Evolutionary conservation across 2,113 vertebrate species (phyloP).

Genomic region (Prochilodus magdalenae): DNA sequence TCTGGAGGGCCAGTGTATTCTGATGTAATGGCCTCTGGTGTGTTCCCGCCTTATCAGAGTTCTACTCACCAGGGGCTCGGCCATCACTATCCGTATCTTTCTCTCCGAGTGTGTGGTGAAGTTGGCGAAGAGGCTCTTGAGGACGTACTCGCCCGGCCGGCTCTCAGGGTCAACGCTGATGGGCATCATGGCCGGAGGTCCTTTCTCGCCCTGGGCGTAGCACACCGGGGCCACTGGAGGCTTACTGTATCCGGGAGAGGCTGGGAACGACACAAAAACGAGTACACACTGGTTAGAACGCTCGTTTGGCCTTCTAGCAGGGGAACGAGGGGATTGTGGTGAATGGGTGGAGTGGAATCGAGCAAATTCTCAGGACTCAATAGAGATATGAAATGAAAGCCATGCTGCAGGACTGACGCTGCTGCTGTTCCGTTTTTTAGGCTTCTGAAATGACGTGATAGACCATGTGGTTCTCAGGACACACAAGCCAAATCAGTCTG

Average conservation of each 20-base stretch:
- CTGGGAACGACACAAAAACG: conserved; percentile 67
- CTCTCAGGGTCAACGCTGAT: conserved; percentile 94
- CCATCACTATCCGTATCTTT: conserved; percentile 97
- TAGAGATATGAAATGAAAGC: not conserved
- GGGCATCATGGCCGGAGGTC: conserved; percentile 89
- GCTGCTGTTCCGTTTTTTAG: not conserved
- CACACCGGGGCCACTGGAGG: conserved; percentile 86
- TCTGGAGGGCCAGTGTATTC: too few species aligned
- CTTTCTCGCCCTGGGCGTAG: conserved; percentile 88
- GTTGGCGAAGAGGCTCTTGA: conserved; percentile 96
- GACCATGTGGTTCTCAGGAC: not conserved
- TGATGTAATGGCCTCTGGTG: too few species aligned
- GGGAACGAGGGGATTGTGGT: not conserved
- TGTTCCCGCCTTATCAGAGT: not conserved
- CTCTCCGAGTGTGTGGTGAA: conserved; percentile 92
- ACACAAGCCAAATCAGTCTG: not conserved
- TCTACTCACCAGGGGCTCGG: conserved; percentile 92
- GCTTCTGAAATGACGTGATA: not conserved
- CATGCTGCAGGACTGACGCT: not conserved
- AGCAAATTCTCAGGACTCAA: not conserved
- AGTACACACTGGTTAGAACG: conserved; percentile 13
- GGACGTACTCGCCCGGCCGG: conserved; percentile 94
- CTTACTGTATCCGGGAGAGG: conserved; percentile 94
- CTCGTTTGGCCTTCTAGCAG: not conserved
- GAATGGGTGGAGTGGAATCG: not conserved